Evolutionary conservation across 2,888 invertebrate species (phyloP).

Genomic region (Acanthosepion esculentum): DNA sequence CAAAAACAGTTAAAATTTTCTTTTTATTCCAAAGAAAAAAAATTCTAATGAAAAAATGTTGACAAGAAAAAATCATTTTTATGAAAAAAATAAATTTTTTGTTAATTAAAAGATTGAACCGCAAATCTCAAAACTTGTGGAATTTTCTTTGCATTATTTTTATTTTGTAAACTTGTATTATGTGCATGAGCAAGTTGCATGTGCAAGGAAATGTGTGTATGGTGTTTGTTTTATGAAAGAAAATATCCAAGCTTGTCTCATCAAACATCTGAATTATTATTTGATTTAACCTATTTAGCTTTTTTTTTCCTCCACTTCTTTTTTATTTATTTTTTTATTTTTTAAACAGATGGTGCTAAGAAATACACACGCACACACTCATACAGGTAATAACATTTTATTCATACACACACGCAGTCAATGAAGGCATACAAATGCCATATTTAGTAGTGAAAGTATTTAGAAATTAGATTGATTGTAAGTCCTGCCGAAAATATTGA

Average conservation of each 20-base stretch:
- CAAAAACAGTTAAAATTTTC: background rate
- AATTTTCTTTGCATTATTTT: background rate
- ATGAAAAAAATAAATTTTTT: background rate
- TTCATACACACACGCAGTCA: background rate
- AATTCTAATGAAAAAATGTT: background rate
- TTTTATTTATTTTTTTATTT: background rate
- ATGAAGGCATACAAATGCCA: background rate
- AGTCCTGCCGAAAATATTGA: slow-evolving; percentile 64
- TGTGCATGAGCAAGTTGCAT: background rate
- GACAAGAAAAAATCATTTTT: background rate
- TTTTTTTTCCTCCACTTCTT: background rate
- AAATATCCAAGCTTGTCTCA: background rate
- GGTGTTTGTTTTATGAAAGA: background rate
- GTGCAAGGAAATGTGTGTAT: background rate
- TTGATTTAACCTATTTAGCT: too few relatives aligned
- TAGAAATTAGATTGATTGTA: background rate
- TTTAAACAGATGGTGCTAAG: background rate
- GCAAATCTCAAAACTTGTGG: background rate
- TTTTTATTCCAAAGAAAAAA: background rate
- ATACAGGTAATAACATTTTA: background rate
- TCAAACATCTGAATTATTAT: background rate
- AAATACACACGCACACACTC: background rate
- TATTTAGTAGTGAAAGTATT: background rate
- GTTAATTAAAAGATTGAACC: background rate
- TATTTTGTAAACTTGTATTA: background rate